These are phyloP conservation scores for Rhodophaea formosa DNA, from an alignment of 2,888 invertebrate species.

Conservation along the genomic window DNA sequence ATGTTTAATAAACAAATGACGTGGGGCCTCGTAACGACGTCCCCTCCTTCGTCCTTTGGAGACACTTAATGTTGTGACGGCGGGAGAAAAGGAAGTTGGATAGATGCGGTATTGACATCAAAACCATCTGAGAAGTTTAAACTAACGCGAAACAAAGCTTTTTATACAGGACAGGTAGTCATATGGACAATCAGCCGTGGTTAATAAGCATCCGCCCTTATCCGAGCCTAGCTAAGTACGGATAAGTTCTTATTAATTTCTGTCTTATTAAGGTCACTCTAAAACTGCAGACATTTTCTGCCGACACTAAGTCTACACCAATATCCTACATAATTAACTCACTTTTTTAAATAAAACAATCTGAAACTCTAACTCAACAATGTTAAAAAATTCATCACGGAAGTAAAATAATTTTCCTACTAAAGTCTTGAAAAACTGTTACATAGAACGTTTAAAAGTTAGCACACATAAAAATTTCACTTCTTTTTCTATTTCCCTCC, in stretches of 20 bases:
- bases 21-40: constrained; percentile 70
- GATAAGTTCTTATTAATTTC: too few relatives aligned
- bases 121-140: not conserved
- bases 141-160: not conserved
- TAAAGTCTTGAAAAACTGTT: constrained; percentile 16
- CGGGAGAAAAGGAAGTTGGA: constrained; percentile 41
- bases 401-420: constrained; percentile 3
- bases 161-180: too few relatives aligned
- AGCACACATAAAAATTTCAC: constrained; percentile 10
- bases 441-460: constrained; percentile 1
- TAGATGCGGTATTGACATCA: constrained; percentile 42
- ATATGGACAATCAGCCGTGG: too few relatives aligned
- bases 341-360: not conserved
- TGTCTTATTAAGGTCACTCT: too few relatives aligned
- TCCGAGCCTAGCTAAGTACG: too few relatives aligned
- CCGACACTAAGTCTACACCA: too few relatives aligned
- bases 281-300: too few relatives aligned
- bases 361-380: not conserved
- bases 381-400: constrained; percentile 29
- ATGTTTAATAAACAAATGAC: constrained; percentile 80
- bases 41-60: constrained; percentile 51
- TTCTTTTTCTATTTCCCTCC: constrained; percentile 19
- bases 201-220: too few relatives aligned
- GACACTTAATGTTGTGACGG: constrained; percentile 55
- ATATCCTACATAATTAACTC: not conserved